These are phyloP conservation scores for Takifugu ocellatus DNA, from an alignment of 2,797 vertebrate genomes.

Conservation along the genomic window DNA sequence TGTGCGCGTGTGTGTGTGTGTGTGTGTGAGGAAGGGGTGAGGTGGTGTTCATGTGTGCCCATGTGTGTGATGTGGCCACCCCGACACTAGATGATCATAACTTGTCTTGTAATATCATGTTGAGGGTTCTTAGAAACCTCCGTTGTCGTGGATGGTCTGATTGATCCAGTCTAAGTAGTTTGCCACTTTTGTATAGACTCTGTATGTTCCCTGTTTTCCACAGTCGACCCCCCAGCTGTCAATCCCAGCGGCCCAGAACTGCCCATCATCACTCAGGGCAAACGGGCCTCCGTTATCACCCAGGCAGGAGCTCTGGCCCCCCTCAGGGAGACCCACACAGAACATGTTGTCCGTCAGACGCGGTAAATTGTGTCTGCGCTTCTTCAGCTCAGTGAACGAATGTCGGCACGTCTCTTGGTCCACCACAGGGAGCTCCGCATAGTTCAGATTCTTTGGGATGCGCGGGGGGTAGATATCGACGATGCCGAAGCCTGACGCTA, in stretches of 20 bases:
- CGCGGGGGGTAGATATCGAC: rapidly evolving
- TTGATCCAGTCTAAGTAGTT: constrained; percentile 66
- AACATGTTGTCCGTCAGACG: constrained; percentile 66
- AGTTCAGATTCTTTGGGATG: constrained; percentile 39
- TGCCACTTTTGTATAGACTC: constrained; percentile 60
- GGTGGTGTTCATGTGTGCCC: too few species aligned
- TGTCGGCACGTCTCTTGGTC: constrained; percentile 29
- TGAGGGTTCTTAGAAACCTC: not conserved
- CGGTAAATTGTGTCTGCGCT: rapidly evolving
- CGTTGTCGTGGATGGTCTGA: constrained; percentile 55
- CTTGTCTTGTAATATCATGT: not conserved
- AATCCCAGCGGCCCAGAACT: constrained; percentile 63
- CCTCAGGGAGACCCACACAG: constrained; percentile 59
- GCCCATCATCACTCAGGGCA: constrained; percentile 9
- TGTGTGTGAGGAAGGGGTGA: too few species aligned
- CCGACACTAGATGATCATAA: not conserved
- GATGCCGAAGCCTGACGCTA: constrained; percentile 56
- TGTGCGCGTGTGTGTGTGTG: too few species aligned
- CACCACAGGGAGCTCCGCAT: constrained; percentile 52
- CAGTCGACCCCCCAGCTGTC: constrained; percentile 66
- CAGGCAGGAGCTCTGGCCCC: constrained; percentile 51
- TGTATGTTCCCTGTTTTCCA: constrained; percentile 39
- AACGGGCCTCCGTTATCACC: constrained; percentile 59
- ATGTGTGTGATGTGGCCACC: too few species aligned
- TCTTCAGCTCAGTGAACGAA: rapidly evolving